Evolutionary conservation across 2,888 invertebrate species (phyloP).

Genomic region (Chrysolina oricalcia): DNA sequence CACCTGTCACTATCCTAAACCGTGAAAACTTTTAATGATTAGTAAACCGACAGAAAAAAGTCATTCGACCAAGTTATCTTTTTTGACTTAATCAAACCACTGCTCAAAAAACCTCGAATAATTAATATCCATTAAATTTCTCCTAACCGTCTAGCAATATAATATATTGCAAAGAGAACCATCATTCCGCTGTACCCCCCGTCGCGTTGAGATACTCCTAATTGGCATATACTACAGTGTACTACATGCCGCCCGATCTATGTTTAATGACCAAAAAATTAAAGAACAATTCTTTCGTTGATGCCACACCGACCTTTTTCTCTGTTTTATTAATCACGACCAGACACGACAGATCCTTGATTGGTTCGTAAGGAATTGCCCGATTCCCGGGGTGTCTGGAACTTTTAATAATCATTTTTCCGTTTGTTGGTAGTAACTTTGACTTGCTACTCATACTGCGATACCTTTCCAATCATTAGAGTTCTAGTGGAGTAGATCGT

Average conservation of each 20-base stretch:
- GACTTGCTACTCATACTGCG: slow-evolving; percentile 66
- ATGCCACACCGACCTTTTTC: slow-evolving; percentile 44
- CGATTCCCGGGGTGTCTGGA: slow-evolving; percentile 63
- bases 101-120: slow-evolving; percentile 56
- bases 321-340: slow-evolving; percentile 64
- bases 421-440: slow-evolving; percentile 50
- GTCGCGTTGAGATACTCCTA: slow-evolving; percentile 61
- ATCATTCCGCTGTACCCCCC: slow-evolving; percentile 58
- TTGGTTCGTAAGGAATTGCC: slow-evolving; percentile 62
- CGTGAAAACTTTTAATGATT: neutral
- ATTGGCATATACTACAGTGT: slow-evolving; percentile 63
- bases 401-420: slow-evolving; percentile 66
- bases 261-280: slow-evolving; percentile 65
- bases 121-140: slow-evolving; percentile 64
- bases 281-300: slow-evolving; percentile 60
- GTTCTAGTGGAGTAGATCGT: slow-evolving; percentile 54
- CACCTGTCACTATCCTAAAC: neutral
- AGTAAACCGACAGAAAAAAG: neutral
- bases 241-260: slow-evolving; percentile 58
- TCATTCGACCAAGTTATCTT: neutral
- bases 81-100: slow-evolving; percentile 61
- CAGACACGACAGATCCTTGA: slow-evolving; percentile 63
- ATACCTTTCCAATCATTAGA: slow-evolving; percentile 64
- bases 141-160: slow-evolving; percentile 52
- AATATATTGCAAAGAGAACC: slow-evolving; percentile 56